Evolutionary conservation across 2,113 vertebrate genomes (phyloP).

Genomic region (Ochotona curzoniae): DNA sequence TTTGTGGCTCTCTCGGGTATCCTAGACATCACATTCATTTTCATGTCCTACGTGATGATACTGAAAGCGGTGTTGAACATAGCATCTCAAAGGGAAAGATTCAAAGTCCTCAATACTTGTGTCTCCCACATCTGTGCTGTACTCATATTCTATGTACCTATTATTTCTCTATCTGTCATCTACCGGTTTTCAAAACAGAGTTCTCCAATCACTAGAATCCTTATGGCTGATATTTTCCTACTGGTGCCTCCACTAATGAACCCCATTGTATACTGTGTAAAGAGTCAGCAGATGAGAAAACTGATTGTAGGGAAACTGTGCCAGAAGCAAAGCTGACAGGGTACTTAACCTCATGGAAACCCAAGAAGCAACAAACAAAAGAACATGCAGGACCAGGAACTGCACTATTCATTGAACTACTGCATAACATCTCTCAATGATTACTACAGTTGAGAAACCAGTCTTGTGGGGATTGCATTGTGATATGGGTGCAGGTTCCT

Average conservation of each 20-base stretch:
- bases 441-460: not conserved
- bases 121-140: constrained; percentile 66
- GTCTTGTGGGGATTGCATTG: not conserved
- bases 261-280: constrained; percentile 61
- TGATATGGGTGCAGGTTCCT: not conserved
- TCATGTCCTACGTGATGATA: constrained; percentile 36
- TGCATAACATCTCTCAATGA: not conserved
- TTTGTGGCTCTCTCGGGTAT: constrained; percentile 44
- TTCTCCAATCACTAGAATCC: not conserved
- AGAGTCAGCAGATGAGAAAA: constrained; percentile 59
- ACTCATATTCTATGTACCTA: constrained; percentile 66
- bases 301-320: constrained; percentile 53
- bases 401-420: not conserved
- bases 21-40: constrained; percentile 61
- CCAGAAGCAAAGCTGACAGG: constrained; percentile 16
- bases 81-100: constrained; percentile 26
- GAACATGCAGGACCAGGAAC: not conserved
- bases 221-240: constrained; percentile 54
- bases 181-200: not conserved
- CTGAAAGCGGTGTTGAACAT: constrained; percentile 53
- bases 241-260: constrained; percentile 64
- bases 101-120: constrained; percentile 65
- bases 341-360: not conserved
- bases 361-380: not conserved
- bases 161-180: constrained; percentile 42